These are phyloP conservation scores for Drosophila azteca DNA, from an alignment of 1,140 invertebrate genomes.

Conservation along the genomic window DNA sequence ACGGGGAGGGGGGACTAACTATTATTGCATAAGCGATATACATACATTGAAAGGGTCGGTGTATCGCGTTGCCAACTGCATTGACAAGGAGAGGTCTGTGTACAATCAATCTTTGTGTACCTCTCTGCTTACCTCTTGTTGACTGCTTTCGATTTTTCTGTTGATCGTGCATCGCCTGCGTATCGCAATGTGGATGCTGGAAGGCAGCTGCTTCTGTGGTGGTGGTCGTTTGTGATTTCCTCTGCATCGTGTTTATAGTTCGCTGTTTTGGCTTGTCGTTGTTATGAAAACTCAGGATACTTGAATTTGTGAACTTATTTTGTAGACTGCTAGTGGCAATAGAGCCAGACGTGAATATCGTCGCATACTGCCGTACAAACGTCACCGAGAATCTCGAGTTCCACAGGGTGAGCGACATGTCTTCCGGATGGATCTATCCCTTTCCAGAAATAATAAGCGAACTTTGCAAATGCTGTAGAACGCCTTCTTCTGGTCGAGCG, in stretches of 20 bases:
- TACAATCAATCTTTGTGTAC: too few relatives aligned
- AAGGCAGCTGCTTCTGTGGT: slow-evolving; percentile 9
- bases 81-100: too few relatives aligned
- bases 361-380: slow-evolving; percentile 65
- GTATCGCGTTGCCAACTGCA: slow-evolving; percentile 18
- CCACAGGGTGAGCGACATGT: slow-evolving; percentile 67
- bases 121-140: slow-evolving; percentile 48
- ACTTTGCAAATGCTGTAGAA: slow-evolving; percentile 1
- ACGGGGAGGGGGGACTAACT: too few relatives aligned
- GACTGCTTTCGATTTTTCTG: slow-evolving; percentile 49
- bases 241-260: slow-evolving; percentile 21
- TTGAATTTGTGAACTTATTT: slow-evolving; percentile 26
- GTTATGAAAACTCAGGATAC: slow-evolving; percentile 13
- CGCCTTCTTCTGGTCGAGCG: too few relatives aligned
- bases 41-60: neutral
- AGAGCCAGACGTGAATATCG: slow-evolving; percentile 61
- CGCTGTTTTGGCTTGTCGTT: slow-evolving; percentile 8
- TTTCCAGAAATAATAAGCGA: slow-evolving; percentile 6
- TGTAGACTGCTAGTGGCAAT: slow-evolving; percentile 26
- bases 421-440: neutral
- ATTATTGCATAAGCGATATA: too few relatives aligned
- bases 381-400: slow-evolving; percentile 69
- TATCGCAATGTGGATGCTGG: slow-evolving; percentile 64
- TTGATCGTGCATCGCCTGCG: slow-evolving; percentile 61
- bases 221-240: slow-evolving; percentile 4